Conservation (phyloP, 2,888 invertebrate species). For the Drosophila formosana region DNA sequence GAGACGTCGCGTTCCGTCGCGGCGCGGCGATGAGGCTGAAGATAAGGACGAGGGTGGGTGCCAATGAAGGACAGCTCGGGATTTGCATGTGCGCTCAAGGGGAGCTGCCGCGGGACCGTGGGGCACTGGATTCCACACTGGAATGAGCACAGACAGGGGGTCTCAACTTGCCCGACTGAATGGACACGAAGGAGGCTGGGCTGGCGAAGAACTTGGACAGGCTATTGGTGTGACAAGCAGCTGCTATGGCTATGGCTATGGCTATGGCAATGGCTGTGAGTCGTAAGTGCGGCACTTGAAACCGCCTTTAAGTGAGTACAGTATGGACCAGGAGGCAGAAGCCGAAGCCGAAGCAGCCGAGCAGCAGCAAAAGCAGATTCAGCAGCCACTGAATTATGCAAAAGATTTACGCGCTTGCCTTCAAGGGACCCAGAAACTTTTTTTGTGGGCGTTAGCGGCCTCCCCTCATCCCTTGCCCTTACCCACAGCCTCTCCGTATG, state of each 20-base stretch:
- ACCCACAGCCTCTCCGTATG: constrained; percentile 3
- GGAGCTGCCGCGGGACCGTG: constrained; percentile 27
- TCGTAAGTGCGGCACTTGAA: constrained; percentile 72
- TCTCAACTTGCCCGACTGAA: constrained; percentile 51
- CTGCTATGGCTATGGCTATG: constrained; percentile 18
- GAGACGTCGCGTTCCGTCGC: constrained; percentile 40
- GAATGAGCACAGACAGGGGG: constrained; percentile 68
- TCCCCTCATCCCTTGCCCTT: constrained; percentile 9
- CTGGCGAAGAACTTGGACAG: constrained; percentile 44
- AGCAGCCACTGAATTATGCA: constrained; percentile 81
- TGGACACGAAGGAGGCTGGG: constrained; percentile 48
- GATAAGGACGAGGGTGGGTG: constrained; percentile 68
- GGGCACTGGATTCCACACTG: constrained; percentile 20
- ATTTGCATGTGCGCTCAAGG: constrained; percentile 55
- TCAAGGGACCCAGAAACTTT: constrained; percentile 55
- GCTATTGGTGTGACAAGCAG: constrained; percentile 74
- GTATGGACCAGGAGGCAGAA: constrained; percentile 6
- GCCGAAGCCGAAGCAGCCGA: constrained; percentile 4
- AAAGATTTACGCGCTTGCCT: constrained; percentile 78
- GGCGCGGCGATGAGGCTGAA: constrained; percentile 15
- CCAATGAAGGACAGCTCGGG: constrained; percentile 71
- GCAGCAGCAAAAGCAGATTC: constrained; percentile 13
- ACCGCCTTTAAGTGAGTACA: constrained; percentile 60
- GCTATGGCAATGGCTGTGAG: not conserved
- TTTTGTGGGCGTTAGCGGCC: constrained; percentile 63